Percentiles rank a stretch among this genome's conserved stretches.
phyloP scores from a whole-genome alignment of 2,888 invertebrate species.

The Heliconius hortense region DNA sequence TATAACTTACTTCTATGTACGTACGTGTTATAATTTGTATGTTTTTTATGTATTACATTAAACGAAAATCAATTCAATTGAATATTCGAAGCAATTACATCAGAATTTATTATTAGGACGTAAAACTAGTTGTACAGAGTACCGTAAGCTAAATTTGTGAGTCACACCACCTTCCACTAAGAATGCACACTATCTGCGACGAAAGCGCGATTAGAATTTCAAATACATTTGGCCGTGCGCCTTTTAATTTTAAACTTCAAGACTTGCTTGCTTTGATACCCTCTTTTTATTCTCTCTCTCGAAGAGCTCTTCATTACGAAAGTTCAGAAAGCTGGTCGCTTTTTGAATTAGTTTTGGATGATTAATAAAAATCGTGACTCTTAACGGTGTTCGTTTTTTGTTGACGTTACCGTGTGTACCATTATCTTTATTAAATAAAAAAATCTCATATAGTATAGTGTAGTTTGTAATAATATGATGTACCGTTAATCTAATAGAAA shows the following conservation, averaged over 20 bases:
- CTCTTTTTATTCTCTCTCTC: neutral
- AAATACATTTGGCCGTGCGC: constrained; percentile 23
- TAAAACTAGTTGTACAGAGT: constrained; percentile 31
- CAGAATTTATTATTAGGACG: constrained; percentile 29
- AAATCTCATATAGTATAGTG: constrained; percentile 6
- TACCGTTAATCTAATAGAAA: constrained; percentile 12
- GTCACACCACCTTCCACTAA: constrained; percentile 27
- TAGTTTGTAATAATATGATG: neutral
- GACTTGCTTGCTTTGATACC: neutral
- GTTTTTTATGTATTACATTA: neutral
- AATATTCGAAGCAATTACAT: constrained; percentile 27
- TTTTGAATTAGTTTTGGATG: neutral
- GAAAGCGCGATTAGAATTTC: constrained; percentile 35
- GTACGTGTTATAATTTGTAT: too few relatives aligned
- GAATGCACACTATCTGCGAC: constrained; percentile 29
- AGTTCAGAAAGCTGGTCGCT: constrained; percentile 1
- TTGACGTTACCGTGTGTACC: neutral
- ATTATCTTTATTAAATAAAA: constrained; percentile 20
- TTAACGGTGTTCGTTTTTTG: constrained; percentile 11
- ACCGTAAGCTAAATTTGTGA: constrained; percentile 34
- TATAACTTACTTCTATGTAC: too few relatives aligned
- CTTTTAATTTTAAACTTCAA: constrained; percentile 25
- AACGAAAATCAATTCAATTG: constrained; percentile 23
- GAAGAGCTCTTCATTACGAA: neutral
- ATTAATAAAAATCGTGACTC: neutral